These are phyloP conservation scores for Kryptolebias marmoratus DNA, from an alignment of 2,113 vertebrate species.

Conservation along the genomic window DNA sequence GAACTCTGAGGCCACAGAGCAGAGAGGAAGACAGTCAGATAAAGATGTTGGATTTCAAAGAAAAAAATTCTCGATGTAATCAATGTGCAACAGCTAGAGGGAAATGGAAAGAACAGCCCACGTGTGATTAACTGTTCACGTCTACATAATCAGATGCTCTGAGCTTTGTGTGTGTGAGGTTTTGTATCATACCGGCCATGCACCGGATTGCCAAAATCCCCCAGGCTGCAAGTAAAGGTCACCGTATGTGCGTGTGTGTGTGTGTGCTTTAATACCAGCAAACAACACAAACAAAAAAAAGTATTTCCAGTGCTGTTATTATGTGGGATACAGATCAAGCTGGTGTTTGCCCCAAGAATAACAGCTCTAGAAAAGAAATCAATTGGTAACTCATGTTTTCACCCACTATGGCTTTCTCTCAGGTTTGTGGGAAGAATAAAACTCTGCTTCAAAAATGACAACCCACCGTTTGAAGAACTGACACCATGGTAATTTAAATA, in stretches of 20 bases:
- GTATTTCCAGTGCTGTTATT: constrained; percentile 61
- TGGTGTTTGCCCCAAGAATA: constrained; percentile 59
- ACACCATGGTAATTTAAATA: constrained; percentile 1
- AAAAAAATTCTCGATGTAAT: constrained; percentile 72
- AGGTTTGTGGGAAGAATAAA: background rate
- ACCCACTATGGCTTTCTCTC: constrained; percentile 12
- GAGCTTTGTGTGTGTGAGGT: constrained; percentile 56
- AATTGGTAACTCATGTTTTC: constrained; percentile 44
- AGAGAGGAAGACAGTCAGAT: constrained; percentile 62
- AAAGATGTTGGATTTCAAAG: constrained; percentile 72
- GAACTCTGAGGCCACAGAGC: constrained; percentile 53
- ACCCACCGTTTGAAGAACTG: constrained; percentile 3
- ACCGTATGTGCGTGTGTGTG: constrained; percentile 44
- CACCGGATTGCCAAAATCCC: constrained; percentile 75
- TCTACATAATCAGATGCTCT: constrained; percentile 73
- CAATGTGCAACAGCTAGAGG: constrained; percentile 73
- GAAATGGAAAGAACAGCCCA: constrained; percentile 75
- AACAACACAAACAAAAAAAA: constrained; percentile 55
- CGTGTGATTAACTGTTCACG: constrained; percentile 70
- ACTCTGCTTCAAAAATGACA: constrained; percentile 8
- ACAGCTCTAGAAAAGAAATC: constrained; percentile 51
- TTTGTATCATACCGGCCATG: constrained; percentile 63
- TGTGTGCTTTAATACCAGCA: constrained; percentile 30
- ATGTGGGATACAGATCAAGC: constrained; percentile 64
- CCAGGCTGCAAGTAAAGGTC: constrained; percentile 77